Percentiles rank a stretch among this genome's conserved stretches.
Conservation (phyloP, 1,140 invertebrate genomes). For the Sycobia sp. region DNA sequence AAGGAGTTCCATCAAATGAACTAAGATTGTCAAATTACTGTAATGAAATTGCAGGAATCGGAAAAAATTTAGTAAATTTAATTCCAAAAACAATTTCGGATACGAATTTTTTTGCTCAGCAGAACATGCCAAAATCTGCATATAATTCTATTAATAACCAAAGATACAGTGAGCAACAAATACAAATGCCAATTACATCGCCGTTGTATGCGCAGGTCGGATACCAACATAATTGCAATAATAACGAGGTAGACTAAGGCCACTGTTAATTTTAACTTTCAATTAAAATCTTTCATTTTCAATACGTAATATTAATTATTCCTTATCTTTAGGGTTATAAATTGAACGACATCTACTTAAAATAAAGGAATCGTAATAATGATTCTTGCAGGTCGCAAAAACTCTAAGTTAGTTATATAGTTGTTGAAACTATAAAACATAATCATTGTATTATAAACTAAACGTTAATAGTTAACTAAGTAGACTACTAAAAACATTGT, state of each 20-base stretch:
- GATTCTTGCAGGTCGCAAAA: conserved; percentile 15
- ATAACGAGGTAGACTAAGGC: conserved; percentile 19
- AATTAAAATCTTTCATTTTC: background rate
- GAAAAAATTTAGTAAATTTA: background rate
- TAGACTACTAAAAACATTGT: conserved; percentile 16
- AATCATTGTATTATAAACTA: conserved; percentile 28
- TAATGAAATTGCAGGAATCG: background rate
- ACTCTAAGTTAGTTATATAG: conserved; percentile 4
- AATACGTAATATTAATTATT: too few species aligned
- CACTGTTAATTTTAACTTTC: background rate
- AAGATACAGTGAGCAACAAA: conserved; percentile 10
- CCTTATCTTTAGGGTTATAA: conserved; percentile 20
- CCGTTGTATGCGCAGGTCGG: conserved; percentile 17
- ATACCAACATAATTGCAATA: conserved; percentile 7
- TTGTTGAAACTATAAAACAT: background rate
- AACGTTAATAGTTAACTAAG: conserved; percentile 1
- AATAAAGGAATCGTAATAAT: conserved; percentile 16
- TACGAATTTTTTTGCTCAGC: conserved; percentile 2
- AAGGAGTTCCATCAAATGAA: background rate
- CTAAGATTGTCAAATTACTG: background rate
- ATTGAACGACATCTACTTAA: conserved; percentile 18
- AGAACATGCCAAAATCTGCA: background rate
- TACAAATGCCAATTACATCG: background rate
- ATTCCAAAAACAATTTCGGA: background rate
- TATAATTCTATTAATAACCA: conserved; percentile 1